A percentile compares a stretch with the other conserved stretches of the same genome.
phyloP scores from a whole-genome alignment of 2,797 vertebrate genomes.

The Tragelaphus oryx region DNA sequence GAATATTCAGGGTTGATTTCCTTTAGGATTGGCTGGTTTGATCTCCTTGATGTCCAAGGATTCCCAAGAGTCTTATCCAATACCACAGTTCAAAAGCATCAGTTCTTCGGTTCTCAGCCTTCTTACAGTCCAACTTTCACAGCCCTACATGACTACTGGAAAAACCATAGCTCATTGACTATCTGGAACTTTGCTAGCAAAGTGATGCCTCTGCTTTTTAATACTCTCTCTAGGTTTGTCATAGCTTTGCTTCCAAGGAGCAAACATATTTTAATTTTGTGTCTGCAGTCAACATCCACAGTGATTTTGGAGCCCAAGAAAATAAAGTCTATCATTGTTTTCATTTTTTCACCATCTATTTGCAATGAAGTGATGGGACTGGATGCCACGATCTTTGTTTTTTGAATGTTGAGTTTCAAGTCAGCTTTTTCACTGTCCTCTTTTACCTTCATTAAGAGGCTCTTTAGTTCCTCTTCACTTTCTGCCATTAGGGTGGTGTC shows the following conservation, averaged over 20 bases:
- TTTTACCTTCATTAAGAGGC: not conserved
- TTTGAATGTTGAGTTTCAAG: not conserved
- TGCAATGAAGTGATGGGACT: not conserved
- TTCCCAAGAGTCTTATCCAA: not conserved
- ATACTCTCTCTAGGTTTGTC: not conserved
- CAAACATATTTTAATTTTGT: not conserved
- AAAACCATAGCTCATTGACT: not conserved
- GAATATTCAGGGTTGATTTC: not conserved
- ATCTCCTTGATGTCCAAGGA: not conserved
- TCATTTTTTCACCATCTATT: not conserved
- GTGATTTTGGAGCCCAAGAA: not conserved
- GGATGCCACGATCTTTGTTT: not conserved
- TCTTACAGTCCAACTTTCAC: not conserved
- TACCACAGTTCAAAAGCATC: not conserved
- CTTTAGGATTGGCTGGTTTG: not conserved
- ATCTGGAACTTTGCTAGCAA: not conserved
- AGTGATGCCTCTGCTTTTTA: not conserved
- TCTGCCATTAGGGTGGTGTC: not conserved
- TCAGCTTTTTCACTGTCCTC: not conserved
- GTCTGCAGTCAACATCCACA: not conserved
- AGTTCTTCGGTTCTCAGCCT: not conserved
- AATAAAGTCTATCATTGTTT: not conserved
- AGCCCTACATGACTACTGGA: not conserved
- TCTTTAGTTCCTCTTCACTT: not conserved
- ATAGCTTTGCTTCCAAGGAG: not conserved